phyloP scores from a whole-genome alignment of 2,888 invertebrate species.

The Cheilosia vernalis region DNA sequence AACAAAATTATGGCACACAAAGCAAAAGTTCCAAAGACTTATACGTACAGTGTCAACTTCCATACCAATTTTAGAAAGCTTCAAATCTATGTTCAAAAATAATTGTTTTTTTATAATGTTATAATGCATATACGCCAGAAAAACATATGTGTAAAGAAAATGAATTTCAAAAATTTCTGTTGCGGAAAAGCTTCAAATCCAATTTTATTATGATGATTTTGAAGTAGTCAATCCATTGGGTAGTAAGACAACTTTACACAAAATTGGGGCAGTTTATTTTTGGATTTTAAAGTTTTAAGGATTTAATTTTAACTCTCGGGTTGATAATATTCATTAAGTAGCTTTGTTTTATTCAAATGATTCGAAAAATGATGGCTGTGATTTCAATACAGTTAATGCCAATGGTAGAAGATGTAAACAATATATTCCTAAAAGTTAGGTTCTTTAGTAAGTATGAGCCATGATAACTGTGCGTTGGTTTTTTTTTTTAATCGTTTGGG shows the following conservation, averaged over 20 bases:
- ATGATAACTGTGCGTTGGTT: neutral
- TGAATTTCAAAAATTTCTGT: conserved; percentile 4
- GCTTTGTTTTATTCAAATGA: conserved; percentile 18
- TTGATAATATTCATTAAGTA: conserved; percentile 21
- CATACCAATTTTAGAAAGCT: neutral
- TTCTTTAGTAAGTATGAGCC: conserved; percentile 6
- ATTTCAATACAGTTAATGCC: conserved; percentile 9
- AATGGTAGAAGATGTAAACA: conserved; percentile 6
- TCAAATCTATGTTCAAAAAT: neutral
- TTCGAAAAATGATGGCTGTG: conserved; percentile 1
- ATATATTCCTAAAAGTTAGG: neutral
- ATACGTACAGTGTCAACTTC: neutral
- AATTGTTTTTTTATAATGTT: neutral
- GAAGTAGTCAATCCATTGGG: conserved; percentile 14
- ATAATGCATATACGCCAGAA: neutral
- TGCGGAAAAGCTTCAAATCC: conserved; percentile 5
- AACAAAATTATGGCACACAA: neutral
- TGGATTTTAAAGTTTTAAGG: conserved; percentile 2
- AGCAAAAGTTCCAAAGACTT: neutral
- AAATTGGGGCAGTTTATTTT: conserved; percentile 24
- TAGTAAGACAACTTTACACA: conserved; percentile 12
- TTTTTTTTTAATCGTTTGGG: neutral
- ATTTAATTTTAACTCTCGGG: conserved; percentile 8
- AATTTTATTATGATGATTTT: conserved; percentile 23
- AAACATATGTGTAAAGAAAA: conserved; percentile 1